A percentile compares a stretch with the other conserved stretches of the same genome.
These are phyloP conservation scores for Takifugu flavidus DNA, from an alignment of 2,113 vertebrate genomes.

Conservation along the genomic window DNA sequence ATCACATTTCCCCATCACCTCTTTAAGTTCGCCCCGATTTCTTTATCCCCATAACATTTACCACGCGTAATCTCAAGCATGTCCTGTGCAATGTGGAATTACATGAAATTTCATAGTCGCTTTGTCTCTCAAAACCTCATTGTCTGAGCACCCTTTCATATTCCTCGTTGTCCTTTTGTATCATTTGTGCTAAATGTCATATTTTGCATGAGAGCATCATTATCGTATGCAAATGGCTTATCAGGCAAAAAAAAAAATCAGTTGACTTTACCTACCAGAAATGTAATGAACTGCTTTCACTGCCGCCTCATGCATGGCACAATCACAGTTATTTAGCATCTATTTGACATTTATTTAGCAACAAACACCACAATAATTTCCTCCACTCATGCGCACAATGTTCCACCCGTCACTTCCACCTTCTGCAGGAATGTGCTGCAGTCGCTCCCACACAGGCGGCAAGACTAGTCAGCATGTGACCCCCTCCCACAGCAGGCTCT, in stretches of 20 bases:
- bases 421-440: conserved; percentile 54
- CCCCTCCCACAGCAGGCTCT: conserved; percentile 52
- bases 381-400: conserved; percentile 29
- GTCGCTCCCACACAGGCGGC: conserved; percentile 50
- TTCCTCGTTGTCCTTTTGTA: conserved; percentile 19
- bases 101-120: conserved; percentile 15
- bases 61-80: conserved; percentile 34
- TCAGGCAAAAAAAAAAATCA: conserved; percentile 10
- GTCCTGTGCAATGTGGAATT: conserved; percentile 12
- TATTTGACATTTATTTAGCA: conserved; percentile 10
- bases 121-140: conserved; percentile 12
- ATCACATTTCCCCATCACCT: conserved; percentile 31
- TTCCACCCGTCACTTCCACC: conserved; percentile 41
- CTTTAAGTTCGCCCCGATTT: conserved; percentile 18
- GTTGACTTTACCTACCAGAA: conserved; percentile 12
- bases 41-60: conserved; percentile 31
- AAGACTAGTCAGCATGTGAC: conserved; percentile 51
- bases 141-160: conserved; percentile 23
- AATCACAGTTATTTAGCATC: conserved; percentile 20
- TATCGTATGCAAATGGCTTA: conserved; percentile 25
- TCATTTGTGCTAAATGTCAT: conserved; percentile 45
- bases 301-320: conserved; percentile 28
- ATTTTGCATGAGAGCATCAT: conserved; percentile 50
- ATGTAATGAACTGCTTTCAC: conserved; percentile 31
- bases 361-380: conserved; percentile 13